Evolutionary conservation across 2,888 invertebrate genomes (phyloP), one percentile per base, ranked within the genome.

Genomic region (Exocentrus adspersus): DNA sequence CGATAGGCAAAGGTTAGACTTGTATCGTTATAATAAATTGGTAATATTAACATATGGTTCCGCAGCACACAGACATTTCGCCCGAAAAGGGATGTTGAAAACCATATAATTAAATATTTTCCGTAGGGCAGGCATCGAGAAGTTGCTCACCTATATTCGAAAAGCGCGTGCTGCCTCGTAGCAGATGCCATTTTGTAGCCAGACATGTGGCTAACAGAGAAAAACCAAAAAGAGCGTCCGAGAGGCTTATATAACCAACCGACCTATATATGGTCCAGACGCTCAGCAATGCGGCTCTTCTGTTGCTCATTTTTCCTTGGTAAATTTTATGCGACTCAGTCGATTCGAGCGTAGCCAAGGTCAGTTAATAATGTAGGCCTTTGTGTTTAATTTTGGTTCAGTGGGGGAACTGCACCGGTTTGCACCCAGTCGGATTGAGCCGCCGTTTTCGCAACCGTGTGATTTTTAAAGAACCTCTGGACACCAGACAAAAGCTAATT

Each of bases 201-300:
- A 77, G 75, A 75, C 77, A 76, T 77, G 76, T 75, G 76, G 68
- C 67, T 52, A 62, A 57, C 57, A 64, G 16, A 63, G 52, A 58
- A 51, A 58, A 64, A 62, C 56, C 48, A 62, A 64, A 62, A 69
- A 69, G 32, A 66, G 69, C 64, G 68, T 74, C 75, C 12, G 5
- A 14, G 37, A 51, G 66, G 67, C 77, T 77, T 78, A 77, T 78
- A 78, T 78, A 78, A 78, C 75, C 75, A 71, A 62, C 70, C 78
- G 77, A 78, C 78, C 78, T 82, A 82, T 81, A 82, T 82, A 80
- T 76, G 80, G 79, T 79, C 80, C 81, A 82, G 81, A 81, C 81
- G 78, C 73, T 71, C 72, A 80, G 77, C 77, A 80, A 82, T 82
- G 81, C 79, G 68, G 75, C 70, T 70, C 73, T 72, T 72, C 68